Base-by-base conservation (phyloP, 2,797 vertebrate species). In the Arvicola amphibius region DNA sequence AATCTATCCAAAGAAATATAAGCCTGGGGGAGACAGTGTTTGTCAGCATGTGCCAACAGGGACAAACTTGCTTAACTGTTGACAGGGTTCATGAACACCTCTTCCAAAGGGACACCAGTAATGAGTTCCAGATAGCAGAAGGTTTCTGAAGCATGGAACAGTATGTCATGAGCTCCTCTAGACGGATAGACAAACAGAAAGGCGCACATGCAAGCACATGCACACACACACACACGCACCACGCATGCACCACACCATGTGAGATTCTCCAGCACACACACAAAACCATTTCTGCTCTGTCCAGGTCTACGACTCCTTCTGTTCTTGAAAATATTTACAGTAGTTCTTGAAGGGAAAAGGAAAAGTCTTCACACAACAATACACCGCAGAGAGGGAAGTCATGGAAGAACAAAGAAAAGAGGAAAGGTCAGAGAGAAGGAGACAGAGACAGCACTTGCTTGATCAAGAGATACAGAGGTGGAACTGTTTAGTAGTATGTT, bases 51-150 rank as follows among this genome's bases (percentile, higher is more conserved):
- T 32, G 92, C 40, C 46, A 95, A 69, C 79, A 88, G 46, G 79
- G 67, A 92, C 73, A 94, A 61, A 79, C 80, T 96, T 94, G 56
- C 88, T n/a, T 89, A 96, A 94, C 5, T 79, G 48, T 89, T 92
- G 90, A 86, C 51, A 80, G 88, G 88, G 43, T 67, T 69, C 34
- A 71, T 32, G 40, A 92, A 61, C 29, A 71, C 43, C 51, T 92
- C 51, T 94, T 93, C 88, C 85, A 95, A 81, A 94, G 91, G 73
- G 43, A 95, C 32, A 81, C 5, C 46, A 88, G 16, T 59, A 80
- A 95, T 21, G 32, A 34, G 74, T 34, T 25, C 79, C 89, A 77
- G 29, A 43, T 13, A 96, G 29, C 17, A 53, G 29, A 88, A 87
- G 11, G 10, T 59, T 92, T 94, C 77, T 67, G 71, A 84, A 81